Evolutionary conservation across 2,797 vertebrate genomes (phyloP), one percentile per base, ranked within the genome.

Genomic region (Melanotaenia nigrans): DNA sequence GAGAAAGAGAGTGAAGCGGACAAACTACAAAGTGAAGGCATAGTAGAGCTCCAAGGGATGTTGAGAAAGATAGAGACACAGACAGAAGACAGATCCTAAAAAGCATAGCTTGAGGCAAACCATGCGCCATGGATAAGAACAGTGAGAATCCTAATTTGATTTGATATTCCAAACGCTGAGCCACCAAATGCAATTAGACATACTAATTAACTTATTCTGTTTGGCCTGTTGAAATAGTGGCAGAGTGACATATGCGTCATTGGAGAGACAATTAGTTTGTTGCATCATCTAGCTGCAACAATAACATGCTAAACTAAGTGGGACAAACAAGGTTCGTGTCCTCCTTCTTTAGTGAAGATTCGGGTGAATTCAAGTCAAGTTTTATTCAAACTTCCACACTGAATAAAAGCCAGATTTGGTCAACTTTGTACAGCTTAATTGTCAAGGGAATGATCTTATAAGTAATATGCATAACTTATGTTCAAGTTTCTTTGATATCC

Each of bases 111-210:
- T 42, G 42, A 83, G 91, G 92, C 87, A 72, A 91, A 88, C 78
- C 22, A 53, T 87, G 85, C 79, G 81, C 80, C 65, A 66, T 28
- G 81, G 63, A 85, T 77, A 78, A 82, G 86, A 92, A 88, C 90
- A 90, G 67, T 71, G 79, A 81, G 76, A 82, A 68, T 85, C 81
- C 66, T 88, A 87, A 92, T 92, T 88, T 84, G 82, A 92, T 91
- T 90, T 85, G 81, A 87, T 89, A 89, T 87, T 86, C 88, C 84
- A 83, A 89, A 85, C 82, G 85, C 92, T 83, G 78, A 86, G 82
- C 81, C 88, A 88, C 78, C 84, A 85, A 91, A 91, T 87, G 81
- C 81, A 92, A 88, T 92, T 87, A 90, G 87, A 91, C 87, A 90
- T 83, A 71, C 79, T 91, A 89, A 93, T 91, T 89, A 82, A 89